These are phyloP conservation scores for Macropodus opercularis DNA, from an alignment of 2,797 vertebrate species.

Conservation along the genomic window DNA sequence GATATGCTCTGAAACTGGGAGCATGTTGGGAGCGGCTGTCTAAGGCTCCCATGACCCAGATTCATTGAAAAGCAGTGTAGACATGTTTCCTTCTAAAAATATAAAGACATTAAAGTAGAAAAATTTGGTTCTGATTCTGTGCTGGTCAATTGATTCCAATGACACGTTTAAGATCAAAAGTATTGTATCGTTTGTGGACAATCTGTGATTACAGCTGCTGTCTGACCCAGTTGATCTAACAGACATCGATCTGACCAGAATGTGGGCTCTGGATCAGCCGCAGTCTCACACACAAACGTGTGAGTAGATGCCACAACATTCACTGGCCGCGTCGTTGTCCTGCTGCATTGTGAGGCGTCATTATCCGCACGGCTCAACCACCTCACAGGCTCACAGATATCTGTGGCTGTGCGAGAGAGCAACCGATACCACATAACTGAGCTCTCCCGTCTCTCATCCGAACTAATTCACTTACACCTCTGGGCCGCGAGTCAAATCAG, in stretches of 20 bases:
- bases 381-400: conserved; percentile 48
- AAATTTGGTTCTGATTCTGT: too few relatives aligned
- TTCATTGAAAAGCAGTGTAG: too few relatives aligned
- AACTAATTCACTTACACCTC: conserved; percentile 43
- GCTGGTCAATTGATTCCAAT: too few relatives aligned
- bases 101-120: too few relatives aligned
- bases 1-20: too few relatives aligned
- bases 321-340: conserved; percentile 41
- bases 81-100: too few relatives aligned
- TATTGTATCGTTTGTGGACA: not conserved
- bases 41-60: too few relatives aligned
- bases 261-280: not conserved
- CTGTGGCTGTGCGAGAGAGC: conserved; percentile 12
- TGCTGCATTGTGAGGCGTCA: conserved; percentile 41
- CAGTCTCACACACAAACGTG: conserved; percentile 24
- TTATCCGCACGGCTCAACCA: conserved; percentile 32
- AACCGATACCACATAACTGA: conserved; percentile 35
- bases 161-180: not conserved
- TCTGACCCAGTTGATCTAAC: too few relatives aligned
- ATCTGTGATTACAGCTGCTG: not conserved
- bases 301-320: conserved; percentile 34
- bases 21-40: too few relatives aligned
- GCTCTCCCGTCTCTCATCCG: conserved; percentile 42
- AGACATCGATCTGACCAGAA: too few relatives aligned
- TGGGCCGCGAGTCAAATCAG: conserved; percentile 16